Percentiles rank a stretch among this genome's conserved stretches.
phyloP scores from a whole-genome alignment of 2,888 invertebrate species.

The Aspidiotus destructor region DNA sequence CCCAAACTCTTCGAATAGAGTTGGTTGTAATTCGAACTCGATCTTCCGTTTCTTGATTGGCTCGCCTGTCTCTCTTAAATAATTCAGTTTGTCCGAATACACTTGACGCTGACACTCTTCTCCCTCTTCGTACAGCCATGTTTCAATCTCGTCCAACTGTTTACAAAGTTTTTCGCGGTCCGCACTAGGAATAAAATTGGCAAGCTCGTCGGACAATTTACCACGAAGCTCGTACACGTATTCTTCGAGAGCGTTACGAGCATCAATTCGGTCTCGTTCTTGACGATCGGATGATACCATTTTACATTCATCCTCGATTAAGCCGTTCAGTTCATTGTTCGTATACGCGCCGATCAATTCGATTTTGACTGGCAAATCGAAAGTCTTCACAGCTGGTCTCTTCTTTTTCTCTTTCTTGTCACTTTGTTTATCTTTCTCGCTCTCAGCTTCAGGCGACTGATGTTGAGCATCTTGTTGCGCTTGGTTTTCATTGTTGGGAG shows the following conservation, averaged over 20 bases:
- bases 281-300: conserved; percentile 78
- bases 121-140: conserved; percentile 96
- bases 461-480: conserved; percentile 1
- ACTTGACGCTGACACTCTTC: conserved; percentile 78
- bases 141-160: conserved; percentile 74
- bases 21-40: conserved; percentile 71
- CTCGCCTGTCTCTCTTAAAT: conserved; percentile 65
- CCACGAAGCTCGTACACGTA: conserved; percentile 94
- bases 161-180: conserved; percentile 47
- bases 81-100: conserved; percentile 48
- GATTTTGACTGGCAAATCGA: conserved; percentile 77
- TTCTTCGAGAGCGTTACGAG: conserved; percentile 94
- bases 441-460: neutral
- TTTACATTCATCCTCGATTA: conserved; percentile 70
- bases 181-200: conserved; percentile 61
- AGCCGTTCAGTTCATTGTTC: conserved; percentile 59
- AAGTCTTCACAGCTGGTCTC: conserved; percentile 66
- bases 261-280: conserved; percentile 91
- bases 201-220: conserved; percentile 66
- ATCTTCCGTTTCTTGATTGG: conserved; percentile 74
- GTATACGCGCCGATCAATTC: conserved; percentile 57
- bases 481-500: conserved; percentile 39
- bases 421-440: conserved; percentile 24
- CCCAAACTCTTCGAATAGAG: conserved; percentile 70
- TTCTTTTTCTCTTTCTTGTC: conserved; percentile 54